Percentiles rank a stretch among this genome's conserved stretches.
Conservation (phyloP, 1,140 invertebrate genomes). For the Drosophila ogumai region DNA sequence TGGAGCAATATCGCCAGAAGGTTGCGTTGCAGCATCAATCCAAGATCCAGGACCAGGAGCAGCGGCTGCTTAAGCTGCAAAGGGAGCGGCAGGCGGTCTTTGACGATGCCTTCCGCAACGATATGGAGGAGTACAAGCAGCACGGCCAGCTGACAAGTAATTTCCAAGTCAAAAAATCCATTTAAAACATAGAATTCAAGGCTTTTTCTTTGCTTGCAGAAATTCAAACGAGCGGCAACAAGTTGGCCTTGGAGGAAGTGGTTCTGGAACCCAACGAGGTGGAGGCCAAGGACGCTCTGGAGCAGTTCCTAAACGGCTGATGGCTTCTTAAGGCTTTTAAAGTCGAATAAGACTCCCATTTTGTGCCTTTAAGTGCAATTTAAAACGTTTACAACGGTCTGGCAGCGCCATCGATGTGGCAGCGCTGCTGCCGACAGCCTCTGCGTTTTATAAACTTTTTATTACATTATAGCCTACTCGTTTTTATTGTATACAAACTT, state of each 20-base stretch:
- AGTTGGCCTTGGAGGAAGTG: constrained; percentile 86
- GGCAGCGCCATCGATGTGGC: constrained; percentile 10
- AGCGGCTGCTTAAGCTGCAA: constrained; percentile 85
- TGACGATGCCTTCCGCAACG: constrained; percentile 88
- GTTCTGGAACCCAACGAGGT: constrained; percentile 85
- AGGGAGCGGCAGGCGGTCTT: constrained; percentile 89
- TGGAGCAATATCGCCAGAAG: constrained; percentile 85
- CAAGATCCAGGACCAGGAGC: constrained; percentile 87
- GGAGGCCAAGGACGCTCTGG: constrained; percentile 85
- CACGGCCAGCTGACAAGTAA: constrained; percentile 87
- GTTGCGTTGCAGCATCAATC: constrained; percentile 87
- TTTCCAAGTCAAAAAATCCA: constrained; percentile 27
- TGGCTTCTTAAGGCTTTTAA: neutral
- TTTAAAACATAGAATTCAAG: neutral
- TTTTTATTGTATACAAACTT: constrained; percentile 4
- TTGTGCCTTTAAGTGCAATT: constrained; percentile 54
- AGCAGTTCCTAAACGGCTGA: constrained; percentile 86
- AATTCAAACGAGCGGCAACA: constrained; percentile 47
- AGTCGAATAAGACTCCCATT: constrained; percentile 4
- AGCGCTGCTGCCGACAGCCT: constrained; percentile 10
- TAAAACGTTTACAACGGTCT: constrained; percentile 6
- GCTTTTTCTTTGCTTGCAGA: constrained; percentile 27
- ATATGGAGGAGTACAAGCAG: constrained; percentile 88
- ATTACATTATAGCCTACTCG: neutral
- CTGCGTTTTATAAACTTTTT: constrained; percentile 6